phyloP scores from a whole-genome alignment of 2,113 vertebrate species.

The Harpagus bidentatus region DNA sequence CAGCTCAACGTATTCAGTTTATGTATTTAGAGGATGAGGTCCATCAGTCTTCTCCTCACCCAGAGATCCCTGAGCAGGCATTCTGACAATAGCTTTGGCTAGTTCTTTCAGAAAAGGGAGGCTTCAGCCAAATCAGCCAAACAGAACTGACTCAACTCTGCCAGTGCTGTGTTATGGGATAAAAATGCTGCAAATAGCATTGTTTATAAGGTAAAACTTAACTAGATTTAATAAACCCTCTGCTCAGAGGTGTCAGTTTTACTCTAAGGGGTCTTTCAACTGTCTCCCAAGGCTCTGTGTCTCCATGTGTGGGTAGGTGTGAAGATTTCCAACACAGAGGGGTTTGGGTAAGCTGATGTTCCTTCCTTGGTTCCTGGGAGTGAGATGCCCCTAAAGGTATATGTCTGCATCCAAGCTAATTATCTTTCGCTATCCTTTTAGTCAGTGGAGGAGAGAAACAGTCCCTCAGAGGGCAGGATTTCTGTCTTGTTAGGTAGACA shows the following conservation, averaged over 20 bases:
- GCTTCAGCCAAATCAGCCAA: not conserved
- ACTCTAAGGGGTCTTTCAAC: not conserved
- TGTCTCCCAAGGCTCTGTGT: not conserved
- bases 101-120: not conserved
- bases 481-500: not conserved
- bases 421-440: not conserved
- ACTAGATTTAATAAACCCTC: not conserved
- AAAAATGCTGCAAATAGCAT: not conserved
- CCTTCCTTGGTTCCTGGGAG: not conserved
- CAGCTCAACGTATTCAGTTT: not conserved
- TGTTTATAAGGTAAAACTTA: not conserved
- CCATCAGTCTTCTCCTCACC: not conserved
- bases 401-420: not conserved
- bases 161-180: not conserved
- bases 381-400: not conserved
- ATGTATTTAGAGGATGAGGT: not conserved
- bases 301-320: not conserved
- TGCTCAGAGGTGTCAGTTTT: not conserved
- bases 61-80: not conserved
- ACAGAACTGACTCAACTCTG: not conserved
- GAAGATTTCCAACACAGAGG: rapidly evolving
- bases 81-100: not conserved
- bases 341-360: not conserved
- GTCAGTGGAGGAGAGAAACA: not conserved
- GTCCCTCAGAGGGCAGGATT: not conserved